phyloP scores from a whole-genome alignment of 2,797 vertebrate genomes.

The Oreochromis grahami region DNA sequence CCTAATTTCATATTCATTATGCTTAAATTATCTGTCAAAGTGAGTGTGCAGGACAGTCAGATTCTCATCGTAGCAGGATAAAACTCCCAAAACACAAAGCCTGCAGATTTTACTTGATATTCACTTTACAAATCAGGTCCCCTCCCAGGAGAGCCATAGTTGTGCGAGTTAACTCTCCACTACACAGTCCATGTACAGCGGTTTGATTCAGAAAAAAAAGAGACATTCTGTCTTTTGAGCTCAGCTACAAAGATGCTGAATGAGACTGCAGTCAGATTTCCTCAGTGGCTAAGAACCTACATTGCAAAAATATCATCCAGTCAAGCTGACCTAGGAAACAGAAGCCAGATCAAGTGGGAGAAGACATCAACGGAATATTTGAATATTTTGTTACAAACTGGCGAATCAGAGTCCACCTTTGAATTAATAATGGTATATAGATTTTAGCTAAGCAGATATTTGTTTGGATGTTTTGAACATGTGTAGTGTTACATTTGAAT shows the following conservation, averaged over 20 bases:
- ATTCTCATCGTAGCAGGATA: background rate
- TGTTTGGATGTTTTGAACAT: background rate
- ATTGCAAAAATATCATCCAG: slow-evolving; percentile 64
- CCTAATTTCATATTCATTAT: background rate
- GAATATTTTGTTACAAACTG: background rate
- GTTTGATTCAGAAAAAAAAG: slow-evolving; percentile 20
- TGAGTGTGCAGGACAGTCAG: background rate
- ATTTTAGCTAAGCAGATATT: background rate
- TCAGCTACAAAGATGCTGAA: slow-evolving; percentile 27
- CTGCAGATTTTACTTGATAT: background rate
- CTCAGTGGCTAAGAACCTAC: slow-evolving; percentile 57
- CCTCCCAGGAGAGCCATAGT: background rate
- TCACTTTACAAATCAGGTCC: slow-evolving; percentile 2
- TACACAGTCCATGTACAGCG: background rate
- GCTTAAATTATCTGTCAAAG: background rate
- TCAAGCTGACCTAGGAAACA: slow-evolving; percentile 30
- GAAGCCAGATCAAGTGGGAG: background rate
- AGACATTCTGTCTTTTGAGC: slow-evolving; percentile 11
- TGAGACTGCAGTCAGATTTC: slow-evolving; percentile 34
- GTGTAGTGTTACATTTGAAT: background rate
- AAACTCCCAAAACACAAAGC: background rate
- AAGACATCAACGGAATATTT: background rate
- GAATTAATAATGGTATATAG: background rate
- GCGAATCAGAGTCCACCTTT: background rate
- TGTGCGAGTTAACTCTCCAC: background rate